Percentiles rank a stretch among this genome's conserved stretches.
Conservation (phyloP, 2,888 invertebrate species). For the Zeuzera pyrina region DNA sequence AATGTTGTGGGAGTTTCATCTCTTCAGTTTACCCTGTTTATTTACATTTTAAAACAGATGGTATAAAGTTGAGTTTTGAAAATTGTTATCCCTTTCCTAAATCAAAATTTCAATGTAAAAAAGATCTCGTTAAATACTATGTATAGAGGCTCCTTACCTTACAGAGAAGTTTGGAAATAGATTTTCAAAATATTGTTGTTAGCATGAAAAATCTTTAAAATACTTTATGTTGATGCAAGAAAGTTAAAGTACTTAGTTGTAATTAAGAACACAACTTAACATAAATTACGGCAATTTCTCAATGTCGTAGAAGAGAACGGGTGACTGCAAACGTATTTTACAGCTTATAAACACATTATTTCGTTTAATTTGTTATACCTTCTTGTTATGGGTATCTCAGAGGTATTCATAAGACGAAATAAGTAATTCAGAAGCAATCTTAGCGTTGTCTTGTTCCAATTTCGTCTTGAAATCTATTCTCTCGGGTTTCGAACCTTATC, state of each 20-base stretch:
- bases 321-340: too few relatives aligned
- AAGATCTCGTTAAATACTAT: too few relatives aligned
- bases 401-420: neutral
- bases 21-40: too few relatives aligned
- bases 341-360: too few relatives aligned
- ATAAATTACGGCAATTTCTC: conserved; percentile 60
- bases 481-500: conserved; percentile 14
- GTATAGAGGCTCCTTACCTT: too few relatives aligned
- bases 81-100: too few relatives aligned
- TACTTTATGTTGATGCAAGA: conserved; percentile 7
- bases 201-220: conserved; percentile 28
- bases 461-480: conserved; percentile 16
- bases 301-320: conserved; percentile 32
- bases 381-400: neutral
- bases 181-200: conserved; percentile 5
- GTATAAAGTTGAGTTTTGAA: too few relatives aligned
- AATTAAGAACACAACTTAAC: conserved; percentile 58
- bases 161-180: too few relatives aligned
- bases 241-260: conserved; percentile 48
- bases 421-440: conserved; percentile 1
- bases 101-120: too few relatives aligned
- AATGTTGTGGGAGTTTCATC: too few relatives aligned
- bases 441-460: conserved; percentile 7
- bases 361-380: neutral
- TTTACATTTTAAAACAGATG: too few relatives aligned